Evolutionary conservation across 2,113 vertebrate genomes (phyloP).

Genomic region (Rhipidura dahli): DNA sequence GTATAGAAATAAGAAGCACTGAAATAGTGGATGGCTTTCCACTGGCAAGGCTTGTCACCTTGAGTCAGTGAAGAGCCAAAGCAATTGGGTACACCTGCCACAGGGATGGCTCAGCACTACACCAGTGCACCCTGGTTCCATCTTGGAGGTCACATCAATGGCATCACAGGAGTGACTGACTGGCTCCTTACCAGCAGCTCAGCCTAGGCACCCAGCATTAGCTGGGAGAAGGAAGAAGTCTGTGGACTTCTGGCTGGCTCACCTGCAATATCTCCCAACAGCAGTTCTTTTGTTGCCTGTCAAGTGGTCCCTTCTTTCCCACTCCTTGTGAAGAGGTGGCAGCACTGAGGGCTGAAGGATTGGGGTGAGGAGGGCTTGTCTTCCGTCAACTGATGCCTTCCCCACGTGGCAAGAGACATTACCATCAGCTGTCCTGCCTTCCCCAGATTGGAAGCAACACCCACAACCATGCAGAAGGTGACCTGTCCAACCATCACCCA

Average conservation of each 20-base stretch:
- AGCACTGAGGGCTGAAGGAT: background rate
- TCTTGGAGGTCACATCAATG: background rate
- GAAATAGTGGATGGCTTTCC: background rate
- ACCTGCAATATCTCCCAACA: background rate
- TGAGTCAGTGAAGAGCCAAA: background rate
- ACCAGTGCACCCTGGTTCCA: background rate
- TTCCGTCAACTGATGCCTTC: background rate
- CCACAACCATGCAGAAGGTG: rapidly evolving
- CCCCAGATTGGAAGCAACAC: background rate
- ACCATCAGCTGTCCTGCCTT: background rate
- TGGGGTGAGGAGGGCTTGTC: background rate
- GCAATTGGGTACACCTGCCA: background rate
- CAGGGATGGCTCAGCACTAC: background rate
- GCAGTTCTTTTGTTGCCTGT: background rate
- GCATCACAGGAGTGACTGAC: background rate
- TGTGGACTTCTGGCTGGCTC: background rate
- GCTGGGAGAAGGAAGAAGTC: background rate
- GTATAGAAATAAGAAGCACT: background rate
- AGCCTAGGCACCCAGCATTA: background rate
- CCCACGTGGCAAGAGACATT: background rate
- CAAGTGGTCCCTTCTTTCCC: background rate
- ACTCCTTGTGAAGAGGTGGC: background rate
- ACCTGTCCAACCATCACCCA: background rate
- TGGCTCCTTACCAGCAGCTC: background rate
- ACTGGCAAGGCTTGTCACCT: background rate